A percentile compares a stretch with the other conserved stretches of the same genome.
phyloP scores from a whole-genome alignment of 2,888 invertebrate genomes.

The Lypha dubia region DNA sequence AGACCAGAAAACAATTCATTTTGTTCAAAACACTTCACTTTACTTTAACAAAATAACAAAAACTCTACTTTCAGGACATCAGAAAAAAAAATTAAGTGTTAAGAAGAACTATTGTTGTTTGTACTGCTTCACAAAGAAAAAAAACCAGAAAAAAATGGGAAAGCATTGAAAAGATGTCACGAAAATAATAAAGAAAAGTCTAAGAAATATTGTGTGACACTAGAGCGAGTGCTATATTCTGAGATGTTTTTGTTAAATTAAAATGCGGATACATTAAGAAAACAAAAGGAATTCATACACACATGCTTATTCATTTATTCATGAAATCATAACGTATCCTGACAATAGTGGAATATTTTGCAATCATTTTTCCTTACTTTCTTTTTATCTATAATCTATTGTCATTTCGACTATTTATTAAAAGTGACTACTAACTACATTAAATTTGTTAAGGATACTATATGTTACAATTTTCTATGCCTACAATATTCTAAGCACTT shows the following conservation, averaged over 20 bases:
- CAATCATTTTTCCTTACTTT: background rate
- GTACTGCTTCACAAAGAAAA: background rate
- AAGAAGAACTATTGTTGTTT: background rate
- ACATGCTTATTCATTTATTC: background rate
- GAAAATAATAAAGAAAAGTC: constrained; percentile 11
- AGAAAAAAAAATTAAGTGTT: background rate
- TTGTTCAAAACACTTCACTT: background rate
- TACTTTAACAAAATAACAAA: background rate
- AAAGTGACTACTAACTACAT: background rate
- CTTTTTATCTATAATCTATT: background rate
- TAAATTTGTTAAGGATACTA: background rate
- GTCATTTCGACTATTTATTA: background rate
- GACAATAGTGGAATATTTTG: background rate
- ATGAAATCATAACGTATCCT: background rate
- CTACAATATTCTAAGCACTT: too few relatives aligned
- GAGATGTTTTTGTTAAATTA: constrained; percentile 4
- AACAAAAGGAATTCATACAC: background rate
- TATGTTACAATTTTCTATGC: too few relatives aligned
- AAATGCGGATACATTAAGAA: background rate
- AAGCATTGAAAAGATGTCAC: background rate
- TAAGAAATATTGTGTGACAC: background rate
- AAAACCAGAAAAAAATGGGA: background rate
- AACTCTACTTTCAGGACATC: background rate
- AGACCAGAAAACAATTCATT: background rate
- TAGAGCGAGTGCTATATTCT: background rate